Evolutionary conservation across 2,888 invertebrate species (phyloP), one percentile per base, ranked within the genome.

Genomic region (Melikaiella ostensackeni): DNA sequence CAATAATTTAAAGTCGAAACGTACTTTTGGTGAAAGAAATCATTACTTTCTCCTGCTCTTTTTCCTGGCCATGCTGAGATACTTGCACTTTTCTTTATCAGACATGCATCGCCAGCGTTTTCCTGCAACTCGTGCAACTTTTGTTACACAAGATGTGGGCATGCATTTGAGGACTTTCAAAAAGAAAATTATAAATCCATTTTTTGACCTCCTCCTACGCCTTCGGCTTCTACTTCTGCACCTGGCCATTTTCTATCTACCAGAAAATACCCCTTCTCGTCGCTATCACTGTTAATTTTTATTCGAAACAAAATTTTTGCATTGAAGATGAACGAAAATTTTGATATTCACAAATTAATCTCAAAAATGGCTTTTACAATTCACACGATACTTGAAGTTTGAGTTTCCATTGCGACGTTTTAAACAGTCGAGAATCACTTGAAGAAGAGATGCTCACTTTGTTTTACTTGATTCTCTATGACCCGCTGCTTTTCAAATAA

Each of bases 181-280:
- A 38, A 75, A 85, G 75, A 81, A 85, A 16, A 82, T 38, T 33
- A 85, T 85, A 50, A 84, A 85, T 13, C 85, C 85, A 75, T 85
- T 85, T 55, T 13, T 30, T 9, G 50, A n/a, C 24, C 70, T 50
- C n/a, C 11, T 50, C 11, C 30, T 70, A 30, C 50, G 19, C 1
- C 9, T 70, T 33, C n/a, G 27, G 19, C 50, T 75, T 24, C 62
- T 74, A 38, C 79, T 33, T 70, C 24, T 70, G 11, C 19, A 27
- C 2, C 50, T 70, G 4, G 66, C 19, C 66, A 66, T 42, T 42
- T 2, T 46, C 1, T 8, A 27, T 38, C 24, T 1, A 24, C 13
- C 8, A n/a, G 19, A 70, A 70, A 46, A 8, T 50, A 30, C 1
- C 30, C n/a, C 6, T 9, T 27, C 5, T 3, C 27, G 30, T 33